Conservation (phyloP, 1,140 invertebrate genomes). For the Bilobella aurantiaca region DNA sequence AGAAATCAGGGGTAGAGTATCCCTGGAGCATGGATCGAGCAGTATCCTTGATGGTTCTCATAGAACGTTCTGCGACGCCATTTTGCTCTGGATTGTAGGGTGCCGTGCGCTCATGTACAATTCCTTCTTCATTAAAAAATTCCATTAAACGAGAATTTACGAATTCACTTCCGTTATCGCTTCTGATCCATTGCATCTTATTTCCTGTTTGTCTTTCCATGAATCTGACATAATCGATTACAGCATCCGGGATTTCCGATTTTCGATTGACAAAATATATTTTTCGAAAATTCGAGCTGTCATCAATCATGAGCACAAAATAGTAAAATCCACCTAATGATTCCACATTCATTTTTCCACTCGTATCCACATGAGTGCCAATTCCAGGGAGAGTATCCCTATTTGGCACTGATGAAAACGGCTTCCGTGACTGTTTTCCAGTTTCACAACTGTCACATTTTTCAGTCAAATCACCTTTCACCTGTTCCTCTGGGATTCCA, state of each 20-base stretch:
- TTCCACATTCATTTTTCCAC: neutral
- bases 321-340: constrained; percentile 14
- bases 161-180: constrained; percentile 43
- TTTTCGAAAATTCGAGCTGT: constrained; percentile 15
- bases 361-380: neutral
- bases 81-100: constrained; percentile 36
- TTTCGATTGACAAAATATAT: constrained; percentile 31
- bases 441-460: neutral
- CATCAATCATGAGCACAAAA: constrained; percentile 27
- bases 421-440: constrained; percentile 16
- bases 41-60: constrained; percentile 34
- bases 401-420: neutral
- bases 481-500: neutral
- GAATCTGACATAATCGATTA: neutral
- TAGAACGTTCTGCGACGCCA: constrained; percentile 35
- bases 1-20: constrained; percentile 17
- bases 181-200: constrained; percentile 37
- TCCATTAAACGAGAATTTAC: constrained; percentile 26
- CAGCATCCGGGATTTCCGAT: constrained; percentile 7
- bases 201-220: constrained; percentile 37
- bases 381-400: constrained; percentile 1
- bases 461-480: neutral
- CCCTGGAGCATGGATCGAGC: constrained; percentile 33
- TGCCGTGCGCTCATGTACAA: neutral
- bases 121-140: neutral